Base-by-base conservation (phyloP, 2,797 vertebrate species). In the Sylvilagus floridanus region DNA sequence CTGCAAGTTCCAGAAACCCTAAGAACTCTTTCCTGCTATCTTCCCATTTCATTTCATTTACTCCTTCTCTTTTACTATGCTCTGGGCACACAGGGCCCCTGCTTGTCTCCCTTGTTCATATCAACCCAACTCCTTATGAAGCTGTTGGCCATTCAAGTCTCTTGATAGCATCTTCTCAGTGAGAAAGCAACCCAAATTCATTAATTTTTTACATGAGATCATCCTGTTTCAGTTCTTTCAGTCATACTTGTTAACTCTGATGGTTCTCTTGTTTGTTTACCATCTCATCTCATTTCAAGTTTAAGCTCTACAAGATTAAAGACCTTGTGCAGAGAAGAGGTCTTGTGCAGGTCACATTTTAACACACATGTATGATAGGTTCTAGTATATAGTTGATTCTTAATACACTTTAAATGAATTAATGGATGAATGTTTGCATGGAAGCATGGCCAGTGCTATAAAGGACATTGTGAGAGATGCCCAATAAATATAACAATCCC, bases 181-280 rank as follows among this genome's bases (percentile, higher is more conserved):
- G 54, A 57, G 54, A 57, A 57, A 57, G 54, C 54, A 57, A 17
- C 13, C 54, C 1, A 4, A 37, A 88, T 21, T 42, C n/a, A 17
- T 47, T 89, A 37, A 60, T 26, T 88, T 90, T 62, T 62, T 89
- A 32, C 54, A 17, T 79, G 8, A 50, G 63, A 66, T 65, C 32
- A 32, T 22, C 35, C 60, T 79, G 22, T 78, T 93, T 83, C 60
- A 60, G 57, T 84, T 85, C 26, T 79, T 60, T 68, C 3, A 57
- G 32, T 32, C 4, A 0, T 73, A 72, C 52, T 75, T 91, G 19
- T 81, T 1, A 71, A 35, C 32, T 84, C 4, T n/a, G 16, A 1
- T 85, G 26, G 73, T 96, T 93, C 77, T 84, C 17, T 93, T 68
- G 10, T 65, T 73, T 47, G 21, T 52, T 88, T 50, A 35, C 66